Evolutionary conservation across 2,797 vertebrate species (phyloP).

Genomic region (Sternotherus odoratus): DNA sequence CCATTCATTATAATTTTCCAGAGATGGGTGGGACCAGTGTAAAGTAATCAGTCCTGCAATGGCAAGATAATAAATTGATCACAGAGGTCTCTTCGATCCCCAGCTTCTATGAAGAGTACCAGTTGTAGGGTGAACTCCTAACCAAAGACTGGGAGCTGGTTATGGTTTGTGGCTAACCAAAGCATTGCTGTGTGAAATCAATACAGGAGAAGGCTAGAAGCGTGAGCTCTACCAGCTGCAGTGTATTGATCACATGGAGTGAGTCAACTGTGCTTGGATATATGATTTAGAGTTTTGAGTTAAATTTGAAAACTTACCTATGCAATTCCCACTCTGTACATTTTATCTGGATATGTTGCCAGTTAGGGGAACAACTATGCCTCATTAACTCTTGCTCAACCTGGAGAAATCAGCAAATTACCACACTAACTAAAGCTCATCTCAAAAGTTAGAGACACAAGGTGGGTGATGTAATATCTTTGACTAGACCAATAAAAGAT

Average conservation of each 20-base stretch:
- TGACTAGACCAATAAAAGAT: neutral
- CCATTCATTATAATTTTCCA: neutral
- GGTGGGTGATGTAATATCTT: too few relatives aligned
- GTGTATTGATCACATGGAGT: neutral
- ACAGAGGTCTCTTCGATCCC: neutral
- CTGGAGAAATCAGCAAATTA: neutral
- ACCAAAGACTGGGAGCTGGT: neutral
- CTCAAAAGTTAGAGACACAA: neutral
- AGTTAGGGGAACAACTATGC: neutral
- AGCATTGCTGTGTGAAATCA: neutral
- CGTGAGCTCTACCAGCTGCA: slow-evolving; percentile 33
- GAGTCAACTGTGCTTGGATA: slow-evolving; percentile 19
- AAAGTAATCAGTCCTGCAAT: neutral
- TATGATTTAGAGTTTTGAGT: slow-evolving; percentile 33
- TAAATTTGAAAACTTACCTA: neutral
- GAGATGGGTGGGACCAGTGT: neutral
- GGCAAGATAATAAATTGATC: neutral
- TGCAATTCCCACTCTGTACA: neutral
- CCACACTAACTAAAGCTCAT: neutral
- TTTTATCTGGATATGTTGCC: neutral
- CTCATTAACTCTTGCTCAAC: neutral
- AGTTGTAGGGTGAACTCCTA: neutral
- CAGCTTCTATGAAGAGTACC: neutral
- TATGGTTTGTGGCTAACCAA: slow-evolving; percentile 39
- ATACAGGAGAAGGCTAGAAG: neutral